Conservation (phyloP, 2,797 vertebrate species). For the Sebastes aleutianus region DNA sequence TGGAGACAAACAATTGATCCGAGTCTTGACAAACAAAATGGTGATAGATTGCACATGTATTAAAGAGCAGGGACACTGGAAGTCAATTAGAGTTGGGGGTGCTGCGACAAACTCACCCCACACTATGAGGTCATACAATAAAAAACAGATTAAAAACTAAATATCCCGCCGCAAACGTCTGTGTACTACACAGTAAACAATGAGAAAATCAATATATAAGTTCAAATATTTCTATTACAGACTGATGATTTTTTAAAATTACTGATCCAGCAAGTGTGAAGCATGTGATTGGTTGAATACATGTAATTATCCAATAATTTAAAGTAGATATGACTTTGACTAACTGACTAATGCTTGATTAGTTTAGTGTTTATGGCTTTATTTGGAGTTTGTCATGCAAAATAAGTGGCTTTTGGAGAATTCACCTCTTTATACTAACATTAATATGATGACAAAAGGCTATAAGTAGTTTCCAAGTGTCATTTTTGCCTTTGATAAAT, state of each 20-base stretch:
- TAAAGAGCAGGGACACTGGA: neutral
- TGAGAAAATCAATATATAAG: neutral
- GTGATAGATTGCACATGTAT: neutral
- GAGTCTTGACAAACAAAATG: neutral
- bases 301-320: neutral
- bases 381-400: neutral
- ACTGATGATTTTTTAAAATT: neutral
- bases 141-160: neutral
- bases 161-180: neutral
- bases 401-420: neutral
- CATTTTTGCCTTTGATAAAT: neutral
- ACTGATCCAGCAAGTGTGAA: neutral
- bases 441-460: neutral
- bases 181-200: neutral
- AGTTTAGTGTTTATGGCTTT: neutral
- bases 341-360: neutral
- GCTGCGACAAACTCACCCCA: neutral
- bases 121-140: neutral
- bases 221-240: neutral
- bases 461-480: neutral
- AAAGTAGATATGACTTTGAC: neutral
- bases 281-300: neutral
- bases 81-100: neutral
- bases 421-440: neutral
- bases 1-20: constrained; percentile 14